Percentiles rank a stretch among this genome's conserved stretches.
Conservation (phyloP, 2,797 vertebrate genomes). For the Spheniscus humboldti region DNA sequence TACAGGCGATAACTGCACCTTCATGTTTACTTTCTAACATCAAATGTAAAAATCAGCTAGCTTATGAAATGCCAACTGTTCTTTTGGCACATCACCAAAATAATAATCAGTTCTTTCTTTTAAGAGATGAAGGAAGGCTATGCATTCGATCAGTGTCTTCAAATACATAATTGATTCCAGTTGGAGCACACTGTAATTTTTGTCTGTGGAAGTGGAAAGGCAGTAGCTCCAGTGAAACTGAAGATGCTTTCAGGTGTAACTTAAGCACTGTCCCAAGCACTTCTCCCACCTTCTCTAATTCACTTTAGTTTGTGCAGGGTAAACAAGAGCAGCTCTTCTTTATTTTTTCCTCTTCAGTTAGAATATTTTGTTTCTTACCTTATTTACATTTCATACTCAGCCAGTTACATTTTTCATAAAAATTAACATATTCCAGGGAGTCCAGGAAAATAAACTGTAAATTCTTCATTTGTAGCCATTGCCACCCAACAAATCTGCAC, state of each 20-base stretch:
- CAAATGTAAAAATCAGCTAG: not conserved
- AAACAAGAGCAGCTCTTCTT: not conserved
- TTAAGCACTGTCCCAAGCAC: not conserved
- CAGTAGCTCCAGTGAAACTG: not conserved
- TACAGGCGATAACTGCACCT: not conserved
- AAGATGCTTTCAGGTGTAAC: not conserved
- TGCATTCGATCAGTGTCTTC: not conserved
- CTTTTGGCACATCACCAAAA: not conserved
- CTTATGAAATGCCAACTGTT: not conserved
- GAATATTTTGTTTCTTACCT: not conserved
- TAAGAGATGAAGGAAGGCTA: not conserved
- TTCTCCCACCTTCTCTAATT: not conserved
- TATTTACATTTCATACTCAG: not conserved
- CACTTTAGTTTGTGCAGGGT: not conserved
- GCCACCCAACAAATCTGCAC: not conserved
- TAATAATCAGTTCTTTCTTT: not conserved
- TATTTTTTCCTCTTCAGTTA: not conserved
- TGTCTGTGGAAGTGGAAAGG: accelerated
- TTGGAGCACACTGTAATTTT: not conserved
- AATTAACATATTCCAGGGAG: not conserved
- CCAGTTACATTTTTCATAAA: not conserved
- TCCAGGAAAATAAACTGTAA: not conserved
- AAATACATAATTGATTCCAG: not conserved
- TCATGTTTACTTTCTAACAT: not conserved
- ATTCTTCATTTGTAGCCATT: not conserved